These are phyloP conservation scores for Pristionchus entomophagus DNA, from an alignment of 2,888 invertebrate species.

Conservation along the genomic window DNA sequence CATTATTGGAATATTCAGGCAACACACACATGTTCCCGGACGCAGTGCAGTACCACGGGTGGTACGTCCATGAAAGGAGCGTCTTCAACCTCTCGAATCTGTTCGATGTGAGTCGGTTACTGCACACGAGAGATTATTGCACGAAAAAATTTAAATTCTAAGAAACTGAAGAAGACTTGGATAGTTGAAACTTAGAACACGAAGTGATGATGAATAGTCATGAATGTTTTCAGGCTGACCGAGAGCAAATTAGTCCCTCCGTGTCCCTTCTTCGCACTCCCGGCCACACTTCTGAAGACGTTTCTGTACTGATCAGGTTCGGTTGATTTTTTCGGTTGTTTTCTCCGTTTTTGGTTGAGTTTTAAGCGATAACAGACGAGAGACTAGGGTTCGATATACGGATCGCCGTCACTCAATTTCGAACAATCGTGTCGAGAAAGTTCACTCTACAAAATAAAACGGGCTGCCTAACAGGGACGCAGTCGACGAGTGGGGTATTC, in stretches of 20 bases:
- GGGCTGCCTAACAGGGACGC: conserved; percentile 50
- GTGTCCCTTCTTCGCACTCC: conserved; percentile 67
- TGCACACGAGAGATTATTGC: no score
- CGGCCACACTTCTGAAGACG: conserved; percentile 74
- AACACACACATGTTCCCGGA: conserved; percentile 66
- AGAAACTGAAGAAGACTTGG: no score
- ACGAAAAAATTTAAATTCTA: no score
- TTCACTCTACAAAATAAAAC: no score
- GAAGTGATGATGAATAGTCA: no score
- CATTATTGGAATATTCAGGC: no score
- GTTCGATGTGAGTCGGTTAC: conserved; percentile 55
- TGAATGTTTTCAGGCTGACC: conserved; percentile 64
- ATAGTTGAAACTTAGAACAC: no score
- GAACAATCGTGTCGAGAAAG: no score
- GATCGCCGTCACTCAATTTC: no score
- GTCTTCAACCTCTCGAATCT: conserved; percentile 69
- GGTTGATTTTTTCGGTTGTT: background rate
- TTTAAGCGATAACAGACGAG: no score
- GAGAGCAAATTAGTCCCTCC: conserved; percentile 65
- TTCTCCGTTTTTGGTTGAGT: no score
- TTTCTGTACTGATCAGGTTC: conserved; percentile 66
- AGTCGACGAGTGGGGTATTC: conserved; percentile 49
- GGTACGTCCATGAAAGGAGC: conserved; percentile 65
- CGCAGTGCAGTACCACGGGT: conserved; percentile 64
- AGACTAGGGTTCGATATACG: no score